Base-by-base conservation (phyloP, 2,113 vertebrate genomes). In the Oryzias celebensis region DNA sequence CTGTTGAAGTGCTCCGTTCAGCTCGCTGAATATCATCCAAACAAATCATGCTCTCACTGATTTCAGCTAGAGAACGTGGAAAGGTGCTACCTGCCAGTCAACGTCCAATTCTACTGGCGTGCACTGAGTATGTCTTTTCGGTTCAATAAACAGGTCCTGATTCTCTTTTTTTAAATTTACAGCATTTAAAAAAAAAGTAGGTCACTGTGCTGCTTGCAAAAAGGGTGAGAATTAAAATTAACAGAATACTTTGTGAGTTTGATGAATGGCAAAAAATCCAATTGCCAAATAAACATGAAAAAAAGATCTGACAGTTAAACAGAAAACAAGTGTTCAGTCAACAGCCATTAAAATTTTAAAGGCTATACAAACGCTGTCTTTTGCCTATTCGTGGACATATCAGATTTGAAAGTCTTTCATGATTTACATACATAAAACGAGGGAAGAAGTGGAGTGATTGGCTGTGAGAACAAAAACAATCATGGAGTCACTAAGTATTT, bases 51-150 rank as follows among this genome's bases (percentile, higher is more conserved):
- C 51, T 74, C 77, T 80, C 59, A 78, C 83, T 73, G 58, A 52
- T 58, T 61, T 69, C 26, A 43, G 43, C 45, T 47, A 43, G 24
- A 62, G 44, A 71, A 55, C 23, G 5, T 36, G 14, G 53, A 41
- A 47, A 73, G 65, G 67, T 54, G 75, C 54, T 43, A 46, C 31
- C 73, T 83, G 75, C 47, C 81, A 83, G 62, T 85, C 78, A 87
- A 28, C 52, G 75, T 74, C 75, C 70, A 65, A 46, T 28, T 45
- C 58, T 31, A 47, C 82, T 78, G 45, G 14, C 64, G 3, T 53
- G 28, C 14, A 50, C 13, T 43, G 43, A 16, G n/a, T 65, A 22
- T 66, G 51, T 18, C 44, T 67, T 70, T 75, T 58, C 31, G 60
- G 57, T 71, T 46, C 10, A 65, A 58, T 31, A 50, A 61, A 55